These are phyloP conservation scores for Microtus ochrogaster DNA, from an alignment of 2,113 vertebrate genomes.

Conservation along the genomic window DNA sequence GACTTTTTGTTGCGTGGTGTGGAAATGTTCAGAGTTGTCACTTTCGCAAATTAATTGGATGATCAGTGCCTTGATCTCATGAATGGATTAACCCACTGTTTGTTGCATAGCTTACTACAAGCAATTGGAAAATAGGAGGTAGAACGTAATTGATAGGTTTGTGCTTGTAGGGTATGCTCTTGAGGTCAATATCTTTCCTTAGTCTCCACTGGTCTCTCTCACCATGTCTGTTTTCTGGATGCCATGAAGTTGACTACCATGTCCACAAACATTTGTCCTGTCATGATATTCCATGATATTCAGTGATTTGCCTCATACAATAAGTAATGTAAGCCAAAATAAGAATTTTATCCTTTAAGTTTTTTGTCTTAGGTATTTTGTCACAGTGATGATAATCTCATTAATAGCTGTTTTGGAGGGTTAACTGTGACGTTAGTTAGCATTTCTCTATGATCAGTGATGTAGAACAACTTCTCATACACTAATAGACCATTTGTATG, in stretches of 20 bases:
- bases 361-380: neutral
- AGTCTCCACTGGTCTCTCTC: neutral
- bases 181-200: neutral
- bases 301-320: neutral
- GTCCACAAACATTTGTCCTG: neutral
- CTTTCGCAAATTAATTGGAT: neutral
- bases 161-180: too few relatives aligned
- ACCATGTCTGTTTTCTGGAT: neutral
- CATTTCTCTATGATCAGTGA: neutral
- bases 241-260: neutral
- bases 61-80: neutral
- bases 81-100: neutral
- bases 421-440: neutral
- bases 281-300: too few relatives aligned
- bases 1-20: neutral
- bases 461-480: neutral
- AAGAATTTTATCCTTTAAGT: neutral
- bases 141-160: neutral
- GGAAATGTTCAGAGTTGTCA: neutral
- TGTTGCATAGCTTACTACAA: neutral
- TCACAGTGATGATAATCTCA: neutral
- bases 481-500: neutral
- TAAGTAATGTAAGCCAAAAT: neutral
- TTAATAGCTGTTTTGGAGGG: neutral
- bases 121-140: neutral